Evolutionary conservation across 2,113 vertebrate genomes (phyloP).

Genomic region (Embiotoca jacksoni): DNA sequence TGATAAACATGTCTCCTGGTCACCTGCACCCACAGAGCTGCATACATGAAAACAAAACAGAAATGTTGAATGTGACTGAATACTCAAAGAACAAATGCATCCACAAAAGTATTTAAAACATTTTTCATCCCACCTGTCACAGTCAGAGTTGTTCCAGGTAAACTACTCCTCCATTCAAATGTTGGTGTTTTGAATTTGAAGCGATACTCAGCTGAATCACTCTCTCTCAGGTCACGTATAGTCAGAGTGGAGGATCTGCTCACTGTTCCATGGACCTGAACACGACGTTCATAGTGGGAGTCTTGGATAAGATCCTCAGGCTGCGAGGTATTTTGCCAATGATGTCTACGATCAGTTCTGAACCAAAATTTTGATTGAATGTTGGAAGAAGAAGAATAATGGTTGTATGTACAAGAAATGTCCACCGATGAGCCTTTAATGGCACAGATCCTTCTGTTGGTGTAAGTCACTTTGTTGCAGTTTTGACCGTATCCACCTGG

Average conservation of each 20-base stretch:
- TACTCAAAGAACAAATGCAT: too few species aligned
- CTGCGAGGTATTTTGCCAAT: fast-evolving
- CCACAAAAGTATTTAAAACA: too few species aligned
- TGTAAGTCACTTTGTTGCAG: constrained; percentile 25
- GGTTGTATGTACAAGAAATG: not conserved
- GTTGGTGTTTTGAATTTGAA: too few species aligned
- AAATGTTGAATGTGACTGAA: not conserved
- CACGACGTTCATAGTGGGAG: not conserved
- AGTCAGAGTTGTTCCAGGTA: too few species aligned
- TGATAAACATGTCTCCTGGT: not conserved
- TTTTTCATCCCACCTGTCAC: too few species aligned
- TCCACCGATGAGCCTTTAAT: not conserved
- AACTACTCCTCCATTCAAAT: too few species aligned
- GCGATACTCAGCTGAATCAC: too few species aligned
- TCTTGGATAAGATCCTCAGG: not conserved
- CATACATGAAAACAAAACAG: not conserved
- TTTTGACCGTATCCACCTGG: fast-evolving
- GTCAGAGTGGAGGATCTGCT: too few species aligned
- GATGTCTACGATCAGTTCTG: not conserved
- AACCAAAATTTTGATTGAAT: not conserved
- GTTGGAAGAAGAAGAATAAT: too few species aligned
- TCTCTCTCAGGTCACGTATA: too few species aligned
- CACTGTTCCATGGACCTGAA: not conserved
- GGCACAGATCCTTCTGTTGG: constrained; percentile 15
- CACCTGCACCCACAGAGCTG: not conserved